Percentiles rank a stretch among this genome's conserved stretches.
Conservation (phyloP, 2,113 vertebrate genomes). For the Labrus mixtus region DNA sequence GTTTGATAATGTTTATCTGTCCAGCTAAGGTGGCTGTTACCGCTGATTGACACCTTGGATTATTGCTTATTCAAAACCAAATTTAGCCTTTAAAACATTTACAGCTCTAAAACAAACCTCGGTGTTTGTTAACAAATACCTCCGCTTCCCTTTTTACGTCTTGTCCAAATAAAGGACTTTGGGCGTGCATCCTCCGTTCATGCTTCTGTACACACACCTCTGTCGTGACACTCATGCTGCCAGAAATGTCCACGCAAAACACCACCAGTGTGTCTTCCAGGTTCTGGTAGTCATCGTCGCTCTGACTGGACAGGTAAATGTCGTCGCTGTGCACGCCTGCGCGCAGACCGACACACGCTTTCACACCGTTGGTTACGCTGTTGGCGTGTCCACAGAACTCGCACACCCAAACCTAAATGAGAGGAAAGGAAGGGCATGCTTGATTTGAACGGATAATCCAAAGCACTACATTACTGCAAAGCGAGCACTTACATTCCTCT, state of each 20-base stretch:
- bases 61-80: too few relatives aligned
- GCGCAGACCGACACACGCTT: constrained; percentile 37
- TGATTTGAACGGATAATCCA: too few relatives aligned
- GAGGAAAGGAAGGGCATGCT: not conserved
- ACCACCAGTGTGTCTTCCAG: constrained; percentile 81
- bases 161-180: too few relatives aligned
- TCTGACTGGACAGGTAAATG: constrained; percentile 63
- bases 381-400: constrained; percentile 80
- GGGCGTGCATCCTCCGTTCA: too few relatives aligned
- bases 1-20: too few relatives aligned
- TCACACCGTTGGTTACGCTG: not conserved
- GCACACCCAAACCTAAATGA: constrained; percentile 77
- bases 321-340: constrained; percentile 68
- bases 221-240: constrained; percentile 84
- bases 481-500: constrained; percentile 63
- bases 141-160: too few relatives aligned
- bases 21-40: too few relatives aligned
- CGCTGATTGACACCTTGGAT: too few relatives aligned
- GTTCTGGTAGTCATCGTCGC: constrained; percentile 81
- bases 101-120: too few relatives aligned
- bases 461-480: too few relatives aligned
- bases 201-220: constrained; percentile 59
- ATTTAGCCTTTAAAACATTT: too few relatives aligned
- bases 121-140: too few relatives aligned
- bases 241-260: constrained; percentile 85